Evolutionary conservation across 1,140 invertebrate genomes (phyloP).

Genomic region (Lethrus apterus): DNA sequence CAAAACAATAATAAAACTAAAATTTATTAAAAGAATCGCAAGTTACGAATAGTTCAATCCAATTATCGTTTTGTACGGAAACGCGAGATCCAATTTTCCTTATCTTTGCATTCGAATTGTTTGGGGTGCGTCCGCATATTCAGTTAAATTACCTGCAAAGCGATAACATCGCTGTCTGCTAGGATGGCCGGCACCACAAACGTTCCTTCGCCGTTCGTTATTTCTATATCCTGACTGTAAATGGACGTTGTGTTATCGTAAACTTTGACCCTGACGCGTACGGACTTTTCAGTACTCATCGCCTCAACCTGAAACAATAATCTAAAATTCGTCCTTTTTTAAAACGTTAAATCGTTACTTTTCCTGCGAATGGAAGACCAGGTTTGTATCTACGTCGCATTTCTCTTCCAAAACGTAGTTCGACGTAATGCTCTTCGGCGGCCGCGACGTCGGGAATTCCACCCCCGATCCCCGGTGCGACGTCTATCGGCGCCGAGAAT

Average conservation of each 20-base stretch:
- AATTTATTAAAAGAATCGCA: no score
- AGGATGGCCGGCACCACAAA: slow-evolving; percentile 57
- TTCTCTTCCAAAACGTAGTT: slow-evolving; percentile 52
- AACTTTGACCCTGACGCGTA: slow-evolving; percentile 55
- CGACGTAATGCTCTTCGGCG: slow-evolving; percentile 58
- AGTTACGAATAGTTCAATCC: no score
- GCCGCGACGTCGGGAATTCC: slow-evolving; percentile 47
- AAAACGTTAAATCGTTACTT: no score
- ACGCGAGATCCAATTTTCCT: no score
- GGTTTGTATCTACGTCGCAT: slow-evolving; percentile 57
- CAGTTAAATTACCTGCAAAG: slow-evolving; percentile 54
- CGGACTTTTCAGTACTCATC: slow-evolving; percentile 55
- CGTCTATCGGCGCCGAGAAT: slow-evolving; percentile 44
- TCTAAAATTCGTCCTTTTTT: slow-evolving; percentile 10
- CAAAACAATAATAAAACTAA: no score
- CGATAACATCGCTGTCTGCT: slow-evolving; percentile 54
- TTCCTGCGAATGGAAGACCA: slow-evolving; percentile 54
- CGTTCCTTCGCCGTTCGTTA: slow-evolving; percentile 52
- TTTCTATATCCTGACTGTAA: slow-evolving; percentile 60
- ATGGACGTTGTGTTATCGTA: slow-evolving; percentile 58
- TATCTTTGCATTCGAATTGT: no score
- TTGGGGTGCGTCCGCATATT: no score
- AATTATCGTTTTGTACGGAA: no score
- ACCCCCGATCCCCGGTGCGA: slow-evolving; percentile 31
- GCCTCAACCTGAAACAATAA: slow-evolving; percentile 52